Percentiles rank a stretch among this genome's conserved stretches.
These are phyloP conservation scores for Sminthurinus signatus DNA, from an alignment of 1,140 invertebrate genomes.

Conservation along the genomic window DNA sequence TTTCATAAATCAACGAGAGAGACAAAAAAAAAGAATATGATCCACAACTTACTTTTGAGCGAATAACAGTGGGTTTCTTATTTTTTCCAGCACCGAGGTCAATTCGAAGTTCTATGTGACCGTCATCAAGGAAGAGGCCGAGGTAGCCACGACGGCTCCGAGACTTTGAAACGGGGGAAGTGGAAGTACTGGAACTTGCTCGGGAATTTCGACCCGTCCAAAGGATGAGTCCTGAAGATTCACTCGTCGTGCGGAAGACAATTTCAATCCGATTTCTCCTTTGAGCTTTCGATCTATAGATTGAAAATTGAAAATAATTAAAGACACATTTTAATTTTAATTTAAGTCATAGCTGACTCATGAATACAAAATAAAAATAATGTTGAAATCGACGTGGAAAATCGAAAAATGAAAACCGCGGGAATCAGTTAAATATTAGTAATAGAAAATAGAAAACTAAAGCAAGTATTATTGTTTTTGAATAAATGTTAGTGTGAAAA, in stretches of 20 bases:
- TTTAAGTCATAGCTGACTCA: no score
- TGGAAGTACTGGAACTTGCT: conserved; percentile 44
- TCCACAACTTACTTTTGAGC: conserved; percentile 46
- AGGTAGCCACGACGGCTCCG: conserved; percentile 51
- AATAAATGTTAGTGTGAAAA: neutral
- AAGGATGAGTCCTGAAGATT: conserved; percentile 59
- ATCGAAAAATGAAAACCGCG: no score
- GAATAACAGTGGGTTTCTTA: conserved; percentile 49
- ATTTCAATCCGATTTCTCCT: conserved; percentile 63
- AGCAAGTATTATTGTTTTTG: neutral
- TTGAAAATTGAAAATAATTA: conserved; percentile 8
- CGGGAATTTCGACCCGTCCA: conserved; percentile 50
- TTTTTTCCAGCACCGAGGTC: conserved; percentile 54
- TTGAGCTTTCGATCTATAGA: conserved; percentile 52
- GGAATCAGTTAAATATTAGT: no score
- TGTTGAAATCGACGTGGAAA: no score
- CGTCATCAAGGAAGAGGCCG: conserved; percentile 53
- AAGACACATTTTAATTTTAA: no score
- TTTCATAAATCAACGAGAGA: neutral
- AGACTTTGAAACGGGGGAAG: neutral
- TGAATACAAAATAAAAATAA: no score
- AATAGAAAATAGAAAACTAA: no score
- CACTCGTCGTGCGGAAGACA: conserved; percentile 57
- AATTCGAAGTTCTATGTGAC: conserved; percentile 56
- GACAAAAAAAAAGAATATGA: neutral